These are phyloP conservation scores for Drosophila lowei DNA, from an alignment of 1,140 invertebrate species.

Conservation along the genomic window DNA sequence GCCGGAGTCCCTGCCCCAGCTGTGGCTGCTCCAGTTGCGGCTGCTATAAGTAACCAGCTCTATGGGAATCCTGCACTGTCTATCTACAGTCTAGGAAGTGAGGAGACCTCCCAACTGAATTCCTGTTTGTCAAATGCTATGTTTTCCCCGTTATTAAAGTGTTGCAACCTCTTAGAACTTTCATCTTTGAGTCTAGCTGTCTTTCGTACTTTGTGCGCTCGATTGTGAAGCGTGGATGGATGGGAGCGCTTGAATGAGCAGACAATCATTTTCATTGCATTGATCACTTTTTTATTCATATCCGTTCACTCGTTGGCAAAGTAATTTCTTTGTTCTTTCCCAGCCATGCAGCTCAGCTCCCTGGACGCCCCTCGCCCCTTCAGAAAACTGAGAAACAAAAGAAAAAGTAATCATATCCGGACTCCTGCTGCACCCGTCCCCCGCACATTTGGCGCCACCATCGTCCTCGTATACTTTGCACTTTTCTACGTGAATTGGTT, in stretches of 20 bases:
- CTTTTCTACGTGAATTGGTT: slow-evolving; percentile 60
- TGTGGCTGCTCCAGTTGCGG: slow-evolving; percentile 4
- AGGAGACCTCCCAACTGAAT: background rate
- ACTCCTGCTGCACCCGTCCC: slow-evolving; percentile 5
- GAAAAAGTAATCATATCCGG: slow-evolving; percentile 75
- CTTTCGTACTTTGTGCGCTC: slow-evolving; percentile 65
- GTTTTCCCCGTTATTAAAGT: slow-evolving; percentile 59
- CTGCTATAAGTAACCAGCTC: background rate
- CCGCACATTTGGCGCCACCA: background rate
- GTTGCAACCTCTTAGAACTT: slow-evolving; percentile 38
- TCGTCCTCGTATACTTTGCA: slow-evolving; percentile 16
- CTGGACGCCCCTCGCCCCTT: slow-evolving; percentile 21
- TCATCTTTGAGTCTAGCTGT: slow-evolving; percentile 13
- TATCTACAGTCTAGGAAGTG: background rate
- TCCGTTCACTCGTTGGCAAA: slow-evolving; percentile 78
- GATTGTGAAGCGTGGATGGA: slow-evolving; percentile 59
- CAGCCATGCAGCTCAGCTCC: slow-evolving; percentile 51
- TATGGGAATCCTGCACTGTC: background rate
- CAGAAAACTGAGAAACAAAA: slow-evolving; percentile 51
- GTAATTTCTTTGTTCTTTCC: slow-evolving; percentile 77
- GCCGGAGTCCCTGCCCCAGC: background rate
- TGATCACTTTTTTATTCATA: slow-evolving; percentile 81
- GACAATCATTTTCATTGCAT: slow-evolving; percentile 80
- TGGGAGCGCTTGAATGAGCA: slow-evolving; percentile 64
- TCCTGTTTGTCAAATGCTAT: slow-evolving; percentile 28